Evolutionary conservation across 1,140 invertebrate genomes (phyloP), one percentile per base, ranked within the genome.

Genomic region (Nixonia krombeini): DNA sequence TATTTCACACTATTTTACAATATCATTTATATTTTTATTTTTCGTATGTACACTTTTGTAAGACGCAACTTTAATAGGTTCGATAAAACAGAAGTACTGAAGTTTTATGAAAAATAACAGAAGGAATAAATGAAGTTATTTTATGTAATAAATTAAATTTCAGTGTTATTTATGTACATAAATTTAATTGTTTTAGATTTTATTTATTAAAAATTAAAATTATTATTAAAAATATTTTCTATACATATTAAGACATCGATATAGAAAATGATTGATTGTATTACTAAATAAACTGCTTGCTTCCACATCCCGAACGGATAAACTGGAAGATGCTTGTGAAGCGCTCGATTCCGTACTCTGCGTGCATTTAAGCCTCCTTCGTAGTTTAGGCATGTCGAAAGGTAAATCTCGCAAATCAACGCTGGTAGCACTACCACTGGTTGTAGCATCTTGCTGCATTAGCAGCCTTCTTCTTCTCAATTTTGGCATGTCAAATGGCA

Each of bases 401-500:
- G 94, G 93, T 57, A 95, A 86, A 72, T 94, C 90, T 37, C 90
- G 87, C 1, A 94, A 83, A 74, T 94, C 93, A 7, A 93, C 90
- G 4, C 90, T 91, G 1, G 90, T 91, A 13, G 90, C 89, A 68
- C 90, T 91, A 26, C 90, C 88, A 9, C 90, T 91, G 23, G 91
- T 92, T 33, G 89, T 90, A 5, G 87, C 87, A 28, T 88, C 87
- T 64, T 89, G 83, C 35, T 85, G 80, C 73, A 83, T 76, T 10
- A 85, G 73, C 12, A 85, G 79, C 58, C 92, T 87, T 78, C 91
- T 88, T 37, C 93, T 87, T 33, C 93, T 85, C 44, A 95, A 80
- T 77, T 96, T 96, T n/a, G 94, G 93, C 93, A 95, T 95, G 66
- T 95, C 93, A 70, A 95, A 95, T 0, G 94, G 93, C 51, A 95